Conservation (phyloP, 2,797 vertebrate species). For the Prionace glauca region DNA sequence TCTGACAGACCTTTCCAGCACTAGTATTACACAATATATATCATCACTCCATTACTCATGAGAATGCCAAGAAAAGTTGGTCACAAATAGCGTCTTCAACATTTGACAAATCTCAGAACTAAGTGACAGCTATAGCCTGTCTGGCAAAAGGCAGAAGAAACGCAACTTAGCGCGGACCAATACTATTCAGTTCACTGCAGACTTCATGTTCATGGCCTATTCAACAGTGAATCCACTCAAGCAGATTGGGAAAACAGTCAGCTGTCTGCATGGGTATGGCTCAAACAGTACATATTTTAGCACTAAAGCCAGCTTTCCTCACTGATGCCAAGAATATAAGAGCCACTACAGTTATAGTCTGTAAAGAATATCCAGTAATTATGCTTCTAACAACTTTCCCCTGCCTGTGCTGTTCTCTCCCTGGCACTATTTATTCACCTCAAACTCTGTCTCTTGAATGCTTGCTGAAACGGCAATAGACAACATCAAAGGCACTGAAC, state of each 20-base stretch:
- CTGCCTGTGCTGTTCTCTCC: neutral
- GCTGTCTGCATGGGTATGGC: neutral
- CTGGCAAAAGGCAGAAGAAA: neutral
- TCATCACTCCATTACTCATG: neutral
- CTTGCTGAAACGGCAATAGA: neutral
- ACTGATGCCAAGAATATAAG: neutral
- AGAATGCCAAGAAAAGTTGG: neutral
- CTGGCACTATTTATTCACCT: neutral
- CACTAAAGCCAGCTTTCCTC: neutral
- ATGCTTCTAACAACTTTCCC: neutral
- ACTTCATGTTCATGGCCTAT: neutral
- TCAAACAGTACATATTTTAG: neutral
- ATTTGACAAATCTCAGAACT: neutral
- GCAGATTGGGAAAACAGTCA: neutral
- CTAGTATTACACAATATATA: neutral
- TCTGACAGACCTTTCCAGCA: neutral
- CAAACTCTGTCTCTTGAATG: neutral
- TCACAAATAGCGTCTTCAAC: neutral
- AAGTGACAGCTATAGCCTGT: neutral
- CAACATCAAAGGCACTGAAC: neutral
- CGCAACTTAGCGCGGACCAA: neutral
- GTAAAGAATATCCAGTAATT: constrained; percentile 12
- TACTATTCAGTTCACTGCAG: neutral
- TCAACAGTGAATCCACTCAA: neutral
- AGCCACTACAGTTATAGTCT: neutral